phyloP scores from a whole-genome alignment of 1,140 invertebrate genomes.

The Lepidurus packardi region DNA sequence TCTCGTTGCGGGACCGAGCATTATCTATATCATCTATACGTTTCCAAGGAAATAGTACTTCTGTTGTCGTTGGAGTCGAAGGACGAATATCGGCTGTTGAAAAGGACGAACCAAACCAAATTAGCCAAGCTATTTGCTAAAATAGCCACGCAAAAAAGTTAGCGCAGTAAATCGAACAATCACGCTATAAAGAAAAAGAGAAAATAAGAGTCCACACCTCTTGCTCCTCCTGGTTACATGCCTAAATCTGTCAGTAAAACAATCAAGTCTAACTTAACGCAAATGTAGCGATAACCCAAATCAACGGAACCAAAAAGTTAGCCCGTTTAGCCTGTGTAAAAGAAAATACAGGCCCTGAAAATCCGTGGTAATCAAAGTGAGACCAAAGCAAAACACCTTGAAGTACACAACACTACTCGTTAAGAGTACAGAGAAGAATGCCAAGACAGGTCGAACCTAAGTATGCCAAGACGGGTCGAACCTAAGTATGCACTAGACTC shows the following conservation, averaged over 20 bases:
- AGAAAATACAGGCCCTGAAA: not conserved
- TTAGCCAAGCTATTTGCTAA: not conserved
- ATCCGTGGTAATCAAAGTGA: not conserved
- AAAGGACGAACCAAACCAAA: not conserved
- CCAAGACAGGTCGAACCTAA: too few relatives aligned
- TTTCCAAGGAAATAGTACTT: slow-evolving; percentile 83
- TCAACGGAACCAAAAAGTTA: not conserved
- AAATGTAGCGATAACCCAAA: slow-evolving; percentile 9
- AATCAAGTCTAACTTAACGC: not conserved
- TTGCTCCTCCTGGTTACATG: too few relatives aligned
- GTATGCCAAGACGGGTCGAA: too few relatives aligned
- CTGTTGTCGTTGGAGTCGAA: slow-evolving; percentile 65
- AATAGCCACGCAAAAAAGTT: not conserved
- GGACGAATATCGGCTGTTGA: slow-evolving; percentile 27
- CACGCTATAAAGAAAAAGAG: not conserved
- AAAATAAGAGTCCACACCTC: not conserved
- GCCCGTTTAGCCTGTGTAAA: slow-evolving; percentile 3
- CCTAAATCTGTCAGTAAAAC: not conserved
- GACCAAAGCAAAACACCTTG: not conserved
- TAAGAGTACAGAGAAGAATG: not conserved
- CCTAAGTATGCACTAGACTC: not conserved
- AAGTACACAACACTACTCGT: not conserved
- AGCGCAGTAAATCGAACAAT: not conserved
- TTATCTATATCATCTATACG: slow-evolving; percentile 59
- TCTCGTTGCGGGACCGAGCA: slow-evolving; percentile 72